Percentiles rank a stretch among this genome's conserved stretches.
phyloP scores from a whole-genome alignment of 2,888 invertebrate genomes.

The Cabera pusaria region DNA sequence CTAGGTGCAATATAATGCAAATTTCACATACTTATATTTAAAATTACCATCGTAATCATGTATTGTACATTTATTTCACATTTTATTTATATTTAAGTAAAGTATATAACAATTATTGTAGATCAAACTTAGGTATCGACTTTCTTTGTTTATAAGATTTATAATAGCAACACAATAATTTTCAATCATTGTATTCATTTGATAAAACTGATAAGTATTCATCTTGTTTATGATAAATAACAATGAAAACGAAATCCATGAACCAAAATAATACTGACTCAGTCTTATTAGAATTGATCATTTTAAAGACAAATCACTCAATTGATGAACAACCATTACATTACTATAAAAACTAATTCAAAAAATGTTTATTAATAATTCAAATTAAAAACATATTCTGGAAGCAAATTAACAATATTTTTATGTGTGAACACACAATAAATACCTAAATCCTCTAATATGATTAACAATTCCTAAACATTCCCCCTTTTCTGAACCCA shows the following conservation, averaged over 20 bases:
- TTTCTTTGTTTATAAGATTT: not conserved
- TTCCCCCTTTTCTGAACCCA: constrained; percentile 36
- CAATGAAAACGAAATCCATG: constrained; percentile 1
- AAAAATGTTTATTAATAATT: not conserved
- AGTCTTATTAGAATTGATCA: constrained; percentile 28
- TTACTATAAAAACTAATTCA: not conserved
- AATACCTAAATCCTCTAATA: constrained; percentile 20
- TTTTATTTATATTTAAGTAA: constrained; percentile 45
- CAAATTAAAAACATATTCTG: constrained; percentile 1
- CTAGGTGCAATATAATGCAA: constrained; percentile 78
- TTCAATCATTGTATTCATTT: too few species aligned
- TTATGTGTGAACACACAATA: constrained; percentile 5
- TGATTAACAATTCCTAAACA: constrained; percentile 45
- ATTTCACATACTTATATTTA: constrained; percentile 51
- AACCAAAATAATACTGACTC: constrained; percentile 24
- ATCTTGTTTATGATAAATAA: too few species aligned
- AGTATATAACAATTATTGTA: constrained; percentile 40
- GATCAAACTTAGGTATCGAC: constrained; percentile 1
- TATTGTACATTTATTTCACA: constrained; percentile 54
- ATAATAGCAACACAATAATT: not conserved
- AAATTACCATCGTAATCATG: too few species aligned
- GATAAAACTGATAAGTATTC: too few species aligned
- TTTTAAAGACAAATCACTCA: constrained; percentile 10
- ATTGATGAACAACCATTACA: constrained; percentile 1
- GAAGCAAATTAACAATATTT: constrained; percentile 13